Evolutionary conservation across 2,888 invertebrate genomes (phyloP), one percentile per base, ranked within the genome.

Genomic region (Antitype chi): DNA sequence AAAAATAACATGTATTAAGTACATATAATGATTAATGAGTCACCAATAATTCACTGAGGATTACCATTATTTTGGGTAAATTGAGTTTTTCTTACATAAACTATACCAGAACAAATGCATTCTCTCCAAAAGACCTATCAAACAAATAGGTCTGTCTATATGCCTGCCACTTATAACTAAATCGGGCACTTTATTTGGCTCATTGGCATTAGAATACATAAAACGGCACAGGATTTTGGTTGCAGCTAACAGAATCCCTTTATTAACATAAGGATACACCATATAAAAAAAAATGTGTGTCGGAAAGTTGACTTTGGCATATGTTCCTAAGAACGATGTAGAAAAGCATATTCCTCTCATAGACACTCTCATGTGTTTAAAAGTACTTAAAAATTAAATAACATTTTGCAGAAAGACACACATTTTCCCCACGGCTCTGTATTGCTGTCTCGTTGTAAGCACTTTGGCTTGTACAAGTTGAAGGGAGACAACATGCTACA

Each of bases 391-490:
- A 38, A 64, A 43, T 63, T 52, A 49, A 32, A 43, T 15, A 17
- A 38, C 1, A 38, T 74, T 71, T 69, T 82, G 1, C 90, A 97
- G 97, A 94, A 92, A 89, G 97, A 97, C 88, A 97, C 97, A 93
- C 97, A 97, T 85, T 97, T 98, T 90, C 98, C 98, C 17, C 98
- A 99, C 91, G 98, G 98, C 55, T 98, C 98, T 72, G 97, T 97
- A 76, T 97, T 99, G 79, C 97, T 97, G 89, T 98, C 98, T 32
- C 97, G 98, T 82, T 99, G 99, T 94, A 97, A 98, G 75, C 98
- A 98, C 90, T 97, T 99, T 87, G 99, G 99, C 52, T 97, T 98
- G 89, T 99, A 98, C 95, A 99, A 99, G 95, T 97, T 99, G 87
- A 97, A 98, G 80, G 99, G 99, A 43, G 98, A 98, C 71, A 97